Evolutionary conservation across 2,797 vertebrate species (phyloP).

Genomic region (Leptodactylus fallax): DNA sequence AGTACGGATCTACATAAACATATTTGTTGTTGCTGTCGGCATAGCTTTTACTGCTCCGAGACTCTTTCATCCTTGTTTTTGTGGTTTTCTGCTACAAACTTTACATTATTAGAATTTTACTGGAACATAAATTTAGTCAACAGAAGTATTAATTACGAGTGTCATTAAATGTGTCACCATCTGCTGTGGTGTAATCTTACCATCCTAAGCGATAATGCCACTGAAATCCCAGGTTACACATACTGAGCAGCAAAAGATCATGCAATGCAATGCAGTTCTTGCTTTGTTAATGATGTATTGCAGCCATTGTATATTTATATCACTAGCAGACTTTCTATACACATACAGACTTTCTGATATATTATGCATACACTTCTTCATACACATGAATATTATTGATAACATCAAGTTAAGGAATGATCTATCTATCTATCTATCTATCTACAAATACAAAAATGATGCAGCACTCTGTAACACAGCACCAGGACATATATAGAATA

Average conservation of each 20-base stretch:
- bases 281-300: neutral
- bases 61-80: neutral
- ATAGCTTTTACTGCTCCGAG: neutral
- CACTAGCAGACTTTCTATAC: neutral
- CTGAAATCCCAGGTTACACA: neutral
- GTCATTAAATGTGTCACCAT: constrained; percentile 44
- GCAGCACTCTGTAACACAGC: too few species aligned
- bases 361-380: neutral
- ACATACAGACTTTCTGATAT: neutral
- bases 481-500: too few species aligned
- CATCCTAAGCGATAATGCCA: constrained; percentile 36
- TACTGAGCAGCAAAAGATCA: constrained; percentile 22
- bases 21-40: neutral
- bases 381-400: neutral
- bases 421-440: neutral
- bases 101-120: neutral
- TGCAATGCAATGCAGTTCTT: neutral
- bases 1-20: neutral
- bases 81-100: neutral
- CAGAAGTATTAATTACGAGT: constrained; percentile 8
- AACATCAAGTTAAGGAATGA: too few species aligned
- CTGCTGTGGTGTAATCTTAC: constrained; percentile 41
- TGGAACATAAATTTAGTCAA: constrained; percentile 4
- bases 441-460: too few species aligned
- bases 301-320: neutral